Conservation (phyloP, 2,113 vertebrate species). For the Tenebrosternarchus preto region DNA sequence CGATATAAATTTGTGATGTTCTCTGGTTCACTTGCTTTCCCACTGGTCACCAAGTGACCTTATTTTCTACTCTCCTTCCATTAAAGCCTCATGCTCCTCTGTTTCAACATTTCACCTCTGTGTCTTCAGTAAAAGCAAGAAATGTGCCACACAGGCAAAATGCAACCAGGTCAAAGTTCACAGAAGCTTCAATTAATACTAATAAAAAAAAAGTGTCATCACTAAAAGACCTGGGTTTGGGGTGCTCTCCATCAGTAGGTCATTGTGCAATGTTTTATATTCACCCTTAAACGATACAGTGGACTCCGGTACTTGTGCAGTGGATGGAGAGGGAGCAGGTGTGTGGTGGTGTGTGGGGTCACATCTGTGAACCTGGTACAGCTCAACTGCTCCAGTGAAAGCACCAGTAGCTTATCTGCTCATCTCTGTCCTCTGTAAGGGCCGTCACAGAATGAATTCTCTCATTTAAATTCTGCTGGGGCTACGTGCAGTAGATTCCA, state of each 20-base stretch:
- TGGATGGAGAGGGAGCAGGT: slow-evolving; percentile 16
- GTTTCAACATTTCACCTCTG: neutral
- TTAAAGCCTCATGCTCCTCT: neutral
- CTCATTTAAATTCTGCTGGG: neutral
- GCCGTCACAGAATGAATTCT: neutral
- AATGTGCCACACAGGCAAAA: neutral
- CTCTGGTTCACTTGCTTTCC: too few species aligned
- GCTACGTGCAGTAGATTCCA: too few species aligned
- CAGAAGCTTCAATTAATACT: neutral
- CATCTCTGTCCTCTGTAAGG: neutral
- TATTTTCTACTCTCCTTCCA: too few species aligned
- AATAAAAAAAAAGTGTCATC: neutral
- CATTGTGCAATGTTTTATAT: neutral
- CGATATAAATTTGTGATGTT: neutral
- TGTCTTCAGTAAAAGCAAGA: neutral
- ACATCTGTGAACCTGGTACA: slow-evolving; percentile 29
- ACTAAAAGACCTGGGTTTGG: neutral
- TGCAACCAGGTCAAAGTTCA: neutral
- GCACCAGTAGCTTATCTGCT: neutral
- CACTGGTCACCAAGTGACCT: too few species aligned
- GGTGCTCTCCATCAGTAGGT: neutral
- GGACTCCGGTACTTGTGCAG: neutral
- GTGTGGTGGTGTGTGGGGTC: slow-evolving; percentile 4
- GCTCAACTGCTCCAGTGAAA: neutral
- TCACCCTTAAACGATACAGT: neutral